Evolutionary conservation across 1,140 invertebrate species (phyloP).

Genomic region (Heliconius hewitsoni): DNA sequence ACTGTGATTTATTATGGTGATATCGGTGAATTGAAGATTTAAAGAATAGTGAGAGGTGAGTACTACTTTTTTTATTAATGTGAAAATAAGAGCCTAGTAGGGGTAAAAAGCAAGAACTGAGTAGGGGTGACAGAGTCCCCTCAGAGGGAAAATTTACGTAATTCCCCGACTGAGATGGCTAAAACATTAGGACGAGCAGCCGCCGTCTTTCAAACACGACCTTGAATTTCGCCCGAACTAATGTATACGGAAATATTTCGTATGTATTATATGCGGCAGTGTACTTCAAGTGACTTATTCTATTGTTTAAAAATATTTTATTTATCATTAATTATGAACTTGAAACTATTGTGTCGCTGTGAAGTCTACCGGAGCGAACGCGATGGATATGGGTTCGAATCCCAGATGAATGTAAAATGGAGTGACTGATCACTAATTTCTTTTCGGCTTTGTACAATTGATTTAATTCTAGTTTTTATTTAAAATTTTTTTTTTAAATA

Average conservation of each 20-base stretch:
- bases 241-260: constrained; percentile 76
- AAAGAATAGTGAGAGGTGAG: constrained; percentile 70
- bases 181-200: constrained; percentile 58
- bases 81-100: constrained; percentile 45
- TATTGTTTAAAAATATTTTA: constrained; percentile 17
- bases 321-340: constrained; percentile 1
- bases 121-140: constrained; percentile 39
- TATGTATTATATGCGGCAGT: constrained; percentile 26
- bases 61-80: constrained; percentile 56
- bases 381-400: background rate
- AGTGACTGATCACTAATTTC: constrained; percentile 1
- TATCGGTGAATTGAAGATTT: constrained; percentile 71
- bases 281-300: constrained; percentile 23
- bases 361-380: background rate
- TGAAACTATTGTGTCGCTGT: background rate
- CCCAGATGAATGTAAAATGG: background rate
- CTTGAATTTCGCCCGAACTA: constrained; percentile 71
- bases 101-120: constrained; percentile 42
- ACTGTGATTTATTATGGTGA: constrained; percentile 80
- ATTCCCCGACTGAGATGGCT: constrained; percentile 55
- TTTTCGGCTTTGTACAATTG: too few species aligned
- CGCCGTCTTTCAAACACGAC: constrained; percentile 69
- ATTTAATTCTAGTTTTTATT: background rate
- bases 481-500: background rate
- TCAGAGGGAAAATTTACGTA: constrained; percentile 61